Base-by-base conservation (phyloP, 1,140 invertebrate species). In the Thaumatotibia leucotreta region DNA sequence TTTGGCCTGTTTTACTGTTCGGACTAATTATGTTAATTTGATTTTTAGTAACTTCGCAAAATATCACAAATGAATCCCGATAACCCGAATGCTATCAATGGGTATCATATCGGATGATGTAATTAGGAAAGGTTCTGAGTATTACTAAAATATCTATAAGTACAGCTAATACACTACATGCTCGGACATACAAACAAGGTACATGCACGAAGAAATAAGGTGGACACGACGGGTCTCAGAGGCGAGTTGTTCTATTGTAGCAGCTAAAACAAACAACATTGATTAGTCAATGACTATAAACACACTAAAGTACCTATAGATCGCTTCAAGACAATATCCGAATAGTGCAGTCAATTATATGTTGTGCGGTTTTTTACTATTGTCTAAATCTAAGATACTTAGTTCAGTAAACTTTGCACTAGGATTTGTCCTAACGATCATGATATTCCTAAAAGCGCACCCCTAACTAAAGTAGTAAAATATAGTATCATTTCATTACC, bases 231-330 rank as follows among this genome's bases (percentile, higher is more conserved):
- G 72, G 66, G 66, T 84, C 75, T 93, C 92, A 94, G 82, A 94
- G 93, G 79, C 94, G 93, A 80, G 94, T 94, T 75, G 94, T 94
- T 93, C 94, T 93, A 93, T 94, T 94, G 93, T 94, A 94, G 91
- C 93, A 94, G 92, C 94, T 94, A 93, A 83, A 93, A 92, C 84
- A 90, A 92, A 82, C 79, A 80, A 71, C 61, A 65, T 52, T 33
- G 49, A 35, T 27, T 8, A 45, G 17, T 20, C 39, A 45, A 45
- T 45, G 4, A 8, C 11, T 35, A 35, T 14, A 35, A 45, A 14
- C 35, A 45, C 35, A 11, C 4, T 5, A 17, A 17, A 33, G n/a
- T 33, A 14, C n/a, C 35, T 14, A 4, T 14, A 8, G 1, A 5
- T 45, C 27, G 27, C 27, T 2, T 4, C 14, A 8, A 45, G 39